Conservation (phyloP, 2,113 vertebrate species). For the Sylvicapra grimmia region DNA sequence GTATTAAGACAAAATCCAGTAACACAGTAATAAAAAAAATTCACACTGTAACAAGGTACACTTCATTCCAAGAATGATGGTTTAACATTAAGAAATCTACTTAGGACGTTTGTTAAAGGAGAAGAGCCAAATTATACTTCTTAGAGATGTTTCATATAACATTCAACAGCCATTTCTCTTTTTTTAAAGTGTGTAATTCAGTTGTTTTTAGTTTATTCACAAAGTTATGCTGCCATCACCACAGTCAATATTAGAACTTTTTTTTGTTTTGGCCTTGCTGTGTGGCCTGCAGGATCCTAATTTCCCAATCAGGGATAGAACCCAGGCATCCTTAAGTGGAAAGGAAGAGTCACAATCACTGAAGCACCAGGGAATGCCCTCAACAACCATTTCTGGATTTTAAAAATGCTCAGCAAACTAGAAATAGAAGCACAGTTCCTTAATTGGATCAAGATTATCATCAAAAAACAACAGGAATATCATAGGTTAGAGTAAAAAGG, state of each 20-base stretch:
- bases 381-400: background rate
- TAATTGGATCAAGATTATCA: background rate
- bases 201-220: background rate
- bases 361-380: background rate
- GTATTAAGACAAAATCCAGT: background rate
- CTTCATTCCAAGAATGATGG: background rate
- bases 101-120: background rate
- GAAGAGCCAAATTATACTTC: background rate
- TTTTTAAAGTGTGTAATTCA: background rate
- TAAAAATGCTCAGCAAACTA: background rate
- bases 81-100: constrained; percentile 15
- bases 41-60: background rate
- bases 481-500: background rate
- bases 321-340: background rate
- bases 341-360: background rate
- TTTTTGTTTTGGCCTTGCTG: background rate
- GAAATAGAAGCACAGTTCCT: background rate
- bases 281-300: background rate
- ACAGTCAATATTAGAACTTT: background rate
- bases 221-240: background rate
- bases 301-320: background rate
- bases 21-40: background rate
- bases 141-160: background rate
- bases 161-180: background rate
- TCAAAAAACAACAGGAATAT: background rate